Evolutionary conservation across 2,888 invertebrate species (phyloP).

Genomic region (Nymphalis urticae): DNA sequence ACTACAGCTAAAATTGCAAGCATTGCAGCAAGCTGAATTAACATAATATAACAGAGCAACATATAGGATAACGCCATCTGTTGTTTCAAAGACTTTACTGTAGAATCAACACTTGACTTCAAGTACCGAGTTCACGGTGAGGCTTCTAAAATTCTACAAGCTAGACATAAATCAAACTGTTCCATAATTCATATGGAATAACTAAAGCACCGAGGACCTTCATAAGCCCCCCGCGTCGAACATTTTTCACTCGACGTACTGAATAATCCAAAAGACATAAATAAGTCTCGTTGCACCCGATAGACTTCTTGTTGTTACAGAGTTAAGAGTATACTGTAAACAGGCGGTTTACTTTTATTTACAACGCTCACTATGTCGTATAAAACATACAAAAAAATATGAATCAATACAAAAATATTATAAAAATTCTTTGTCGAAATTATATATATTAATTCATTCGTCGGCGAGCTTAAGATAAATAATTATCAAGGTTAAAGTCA

Average conservation of each 20-base stretch:
- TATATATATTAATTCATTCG: constrained; percentile 32
- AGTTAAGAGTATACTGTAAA: constrained; percentile 18
- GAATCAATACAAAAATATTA: constrained; percentile 15
- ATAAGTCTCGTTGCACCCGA: constrained; percentile 56
- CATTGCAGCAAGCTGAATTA: background rate
- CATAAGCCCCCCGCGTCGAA: constrained; percentile 68
- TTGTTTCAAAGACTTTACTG: background rate
- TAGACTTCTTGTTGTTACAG: constrained; percentile 48
- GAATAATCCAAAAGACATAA: constrained; percentile 59
- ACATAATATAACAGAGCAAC: no score
- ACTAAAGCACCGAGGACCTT: constrained; percentile 59
- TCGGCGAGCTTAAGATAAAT: constrained; percentile 34
- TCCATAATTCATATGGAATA: constrained; percentile 75
- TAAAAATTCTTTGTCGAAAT: constrained; percentile 22
- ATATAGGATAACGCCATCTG: constrained; percentile 10
- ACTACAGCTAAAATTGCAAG: background rate
- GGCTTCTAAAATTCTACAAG: constrained; percentile 47
- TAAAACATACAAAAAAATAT: constrained; percentile 10
- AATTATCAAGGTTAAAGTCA: constrained; percentile 38
- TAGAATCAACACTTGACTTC: constrained; percentile 1
- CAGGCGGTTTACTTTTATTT: constrained; percentile 22
- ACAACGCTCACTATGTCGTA: background rate
- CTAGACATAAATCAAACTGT: constrained; percentile 68
- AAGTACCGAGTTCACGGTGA: background rate
- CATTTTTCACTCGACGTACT: constrained; percentile 69